Percentiles rank a stretch among this genome's conserved stretches.
phyloP scores from a whole-genome alignment of 2,888 invertebrate species.

The Drosophila planitibia region DNA sequence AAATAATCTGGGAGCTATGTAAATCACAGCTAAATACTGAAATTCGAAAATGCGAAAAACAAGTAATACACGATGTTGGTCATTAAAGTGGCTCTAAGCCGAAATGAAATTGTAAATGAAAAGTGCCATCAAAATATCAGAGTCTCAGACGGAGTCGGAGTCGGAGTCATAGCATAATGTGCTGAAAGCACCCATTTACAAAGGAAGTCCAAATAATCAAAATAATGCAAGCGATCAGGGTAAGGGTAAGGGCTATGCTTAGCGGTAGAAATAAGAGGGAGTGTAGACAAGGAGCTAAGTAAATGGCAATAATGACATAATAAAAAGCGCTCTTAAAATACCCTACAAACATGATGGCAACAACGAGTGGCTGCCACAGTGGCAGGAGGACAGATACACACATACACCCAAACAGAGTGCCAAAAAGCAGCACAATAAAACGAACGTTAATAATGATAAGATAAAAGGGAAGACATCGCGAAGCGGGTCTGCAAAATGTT shows the following conservation, averaged over 20 bases:
- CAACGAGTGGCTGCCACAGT: conserved; percentile 43
- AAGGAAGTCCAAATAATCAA: conserved; percentile 72
- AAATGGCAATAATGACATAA: conserved; percentile 81
- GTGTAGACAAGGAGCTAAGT: conserved; percentile 51
- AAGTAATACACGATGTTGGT: conserved; percentile 39
- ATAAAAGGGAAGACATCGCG: conserved; percentile 66
- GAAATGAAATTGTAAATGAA: conserved; percentile 56
- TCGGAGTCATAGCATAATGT: conserved; percentile 66
- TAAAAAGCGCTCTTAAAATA: conserved; percentile 76
- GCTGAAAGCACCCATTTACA: conserved; percentile 64
- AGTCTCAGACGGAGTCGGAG: conserved; percentile 33
- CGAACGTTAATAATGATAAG: conserved; percentile 80
- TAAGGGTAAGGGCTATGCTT: not conserved
- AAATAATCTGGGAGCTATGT: conserved; percentile 49
- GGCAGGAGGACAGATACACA: conserved; percentile 20
- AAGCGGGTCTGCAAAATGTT: conserved; percentile 66
- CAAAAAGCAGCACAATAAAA: conserved; percentile 73
- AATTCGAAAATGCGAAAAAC: conserved; percentile 11
- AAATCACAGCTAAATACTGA: conserved; percentile 56
- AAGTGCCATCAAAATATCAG: conserved; percentile 69
- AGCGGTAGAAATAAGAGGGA: not conserved
- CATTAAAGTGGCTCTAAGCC: conserved; percentile 45
- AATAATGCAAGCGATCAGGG: conserved; percentile 70
- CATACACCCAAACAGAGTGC: not conserved
- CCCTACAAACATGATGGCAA: conserved; percentile 71